These are phyloP conservation scores for Lepidochitona cinerea DNA, from an alignment of 2,888 invertebrate genomes.

Conservation along the genomic window DNA sequence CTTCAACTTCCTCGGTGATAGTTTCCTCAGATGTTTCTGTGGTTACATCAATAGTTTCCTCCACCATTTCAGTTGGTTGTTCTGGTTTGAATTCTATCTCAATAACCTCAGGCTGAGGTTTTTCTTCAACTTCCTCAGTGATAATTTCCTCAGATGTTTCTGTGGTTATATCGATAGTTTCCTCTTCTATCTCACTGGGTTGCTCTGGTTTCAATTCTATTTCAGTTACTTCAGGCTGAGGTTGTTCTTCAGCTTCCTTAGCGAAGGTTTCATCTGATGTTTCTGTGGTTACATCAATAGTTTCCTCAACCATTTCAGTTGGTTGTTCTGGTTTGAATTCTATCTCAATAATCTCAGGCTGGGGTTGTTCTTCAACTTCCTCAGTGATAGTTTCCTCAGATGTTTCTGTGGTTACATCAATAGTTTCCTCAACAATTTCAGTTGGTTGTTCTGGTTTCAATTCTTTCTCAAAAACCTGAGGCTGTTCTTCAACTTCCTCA, in stretches of 20 bases:
- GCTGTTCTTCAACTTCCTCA: background rate
- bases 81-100: background rate
- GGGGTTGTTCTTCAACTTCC: background rate
- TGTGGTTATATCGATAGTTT: no score
- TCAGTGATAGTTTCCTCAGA: background rate
- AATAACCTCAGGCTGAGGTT: background rate
- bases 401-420: constrained; percentile 24
- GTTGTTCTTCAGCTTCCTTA: background rate
- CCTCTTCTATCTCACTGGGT: no score
- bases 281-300: background rate
- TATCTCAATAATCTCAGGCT: background rate
- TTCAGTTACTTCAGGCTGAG: background rate
- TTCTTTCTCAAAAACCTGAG: background rate
- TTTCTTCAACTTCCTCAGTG: background rate
- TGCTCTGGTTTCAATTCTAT: background rate
- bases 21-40: background rate
- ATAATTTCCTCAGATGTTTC: background rate
- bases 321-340: background rate
- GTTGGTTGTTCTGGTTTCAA: background rate
- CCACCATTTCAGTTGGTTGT: background rate
- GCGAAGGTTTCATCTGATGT: background rate
- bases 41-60: background rate
- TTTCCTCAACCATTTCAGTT: background rate
- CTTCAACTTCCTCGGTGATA: background rate
- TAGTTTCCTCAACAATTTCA: no score